These are phyloP conservation scores for Sphenopsis melanotis DNA, from an alignment of 2,797 vertebrate species.

Conservation along the genomic window DNA sequence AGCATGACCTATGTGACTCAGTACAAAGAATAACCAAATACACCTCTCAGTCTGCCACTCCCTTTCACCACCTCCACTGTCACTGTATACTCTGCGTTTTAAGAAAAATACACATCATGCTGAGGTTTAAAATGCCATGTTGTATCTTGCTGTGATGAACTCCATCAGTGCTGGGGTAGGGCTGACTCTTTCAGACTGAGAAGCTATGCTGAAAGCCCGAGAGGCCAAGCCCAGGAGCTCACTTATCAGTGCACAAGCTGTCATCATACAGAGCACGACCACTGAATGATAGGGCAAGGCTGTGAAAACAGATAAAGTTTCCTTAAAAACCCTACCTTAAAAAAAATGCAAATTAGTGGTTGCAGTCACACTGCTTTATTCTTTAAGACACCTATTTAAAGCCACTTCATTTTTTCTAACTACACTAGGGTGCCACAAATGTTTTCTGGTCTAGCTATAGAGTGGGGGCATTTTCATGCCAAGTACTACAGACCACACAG, in stretches of 20 bases:
- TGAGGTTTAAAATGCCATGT: slow-evolving; percentile 30
- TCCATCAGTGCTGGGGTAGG: slow-evolving; percentile 2
- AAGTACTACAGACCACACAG: slow-evolving; percentile 64
- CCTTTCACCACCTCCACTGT: slow-evolving; percentile 38
- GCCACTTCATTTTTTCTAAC: neutral
- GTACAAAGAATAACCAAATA: slow-evolving; percentile 18
- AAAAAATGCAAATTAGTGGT: neutral
- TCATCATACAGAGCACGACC: neutral
- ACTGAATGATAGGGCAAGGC: slow-evolving; percentile 38
- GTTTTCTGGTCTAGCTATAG: neutral
- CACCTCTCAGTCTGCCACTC: neutral
- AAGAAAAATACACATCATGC: neutral
- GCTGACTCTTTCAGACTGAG: neutral
- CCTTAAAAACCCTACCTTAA: neutral
- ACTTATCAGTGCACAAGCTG: slow-evolving; percentile 39
- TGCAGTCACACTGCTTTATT: slow-evolving; percentile 8
- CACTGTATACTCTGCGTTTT: neutral
- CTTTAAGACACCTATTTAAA: slow-evolving; percentile 49
- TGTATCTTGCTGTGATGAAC: neutral
- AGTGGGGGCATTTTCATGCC: neutral
- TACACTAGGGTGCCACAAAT: slow-evolving; percentile 5
- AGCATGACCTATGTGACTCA: neutral
- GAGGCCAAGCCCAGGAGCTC: neutral
- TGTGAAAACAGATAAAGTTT: slow-evolving; percentile 52
- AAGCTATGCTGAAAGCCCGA: neutral